phyloP scores from a whole-genome alignment of 2,113 vertebrate genomes.

The Ellobius talpinus region DNA sequence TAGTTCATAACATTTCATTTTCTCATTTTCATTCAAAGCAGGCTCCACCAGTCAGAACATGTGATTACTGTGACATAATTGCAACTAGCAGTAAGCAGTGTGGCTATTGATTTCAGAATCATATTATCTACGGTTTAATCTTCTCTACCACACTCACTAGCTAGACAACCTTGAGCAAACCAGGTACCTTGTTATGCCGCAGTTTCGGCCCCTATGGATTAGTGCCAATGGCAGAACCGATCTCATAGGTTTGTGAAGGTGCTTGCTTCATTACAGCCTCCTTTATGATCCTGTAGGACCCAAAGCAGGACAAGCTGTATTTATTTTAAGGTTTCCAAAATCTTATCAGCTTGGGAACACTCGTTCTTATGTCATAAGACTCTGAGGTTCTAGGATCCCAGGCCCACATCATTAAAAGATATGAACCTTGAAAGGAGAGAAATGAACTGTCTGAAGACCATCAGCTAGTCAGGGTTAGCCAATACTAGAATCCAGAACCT shows the following conservation, averaged over 20 bases:
- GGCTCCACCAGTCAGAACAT: neutral
- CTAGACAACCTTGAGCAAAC: neutral
- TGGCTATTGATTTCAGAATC: slow-evolving; percentile 15
- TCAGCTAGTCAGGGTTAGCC: neutral
- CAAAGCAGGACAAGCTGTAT: neutral
- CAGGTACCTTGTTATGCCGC: neutral
- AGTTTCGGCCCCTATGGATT: neutral
- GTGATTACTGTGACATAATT: neutral
- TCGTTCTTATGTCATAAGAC: slow-evolving; percentile 1
- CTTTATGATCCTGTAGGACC: neutral
- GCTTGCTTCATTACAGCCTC: neutral
- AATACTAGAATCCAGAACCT: neutral
- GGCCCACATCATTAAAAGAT: slow-evolving; percentile 23
- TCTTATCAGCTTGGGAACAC: neutral
- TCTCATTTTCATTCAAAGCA: slow-evolving; percentile 37
- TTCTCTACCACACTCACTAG: neutral
- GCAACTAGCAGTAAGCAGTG: neutral
- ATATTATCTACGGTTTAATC: neutral
- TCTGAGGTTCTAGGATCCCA: neutral
- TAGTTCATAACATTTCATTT: slow-evolving; percentile 55
- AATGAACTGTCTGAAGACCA: neutral
- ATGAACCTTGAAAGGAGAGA: slow-evolving; percentile 27
- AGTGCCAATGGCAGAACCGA: neutral
- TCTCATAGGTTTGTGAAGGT: neutral
- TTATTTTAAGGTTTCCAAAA: slow-evolving; percentile 28